Base-by-base conservation (phyloP, 2,113 vertebrate species). In the Cynoglossus semilaevis region DNA sequence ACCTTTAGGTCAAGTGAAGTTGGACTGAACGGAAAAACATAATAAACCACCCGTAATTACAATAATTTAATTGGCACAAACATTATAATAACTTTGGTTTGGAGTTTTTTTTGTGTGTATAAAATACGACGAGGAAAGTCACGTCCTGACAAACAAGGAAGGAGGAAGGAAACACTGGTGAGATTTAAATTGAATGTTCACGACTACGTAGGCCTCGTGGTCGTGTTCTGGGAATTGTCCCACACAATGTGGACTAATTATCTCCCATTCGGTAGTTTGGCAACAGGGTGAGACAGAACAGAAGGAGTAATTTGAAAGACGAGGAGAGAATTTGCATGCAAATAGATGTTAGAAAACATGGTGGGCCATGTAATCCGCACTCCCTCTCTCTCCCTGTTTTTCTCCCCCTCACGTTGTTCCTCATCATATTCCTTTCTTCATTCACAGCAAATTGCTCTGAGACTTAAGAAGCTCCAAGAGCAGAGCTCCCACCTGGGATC, bases 371-470 rank as follows among this genome's bases (percentile, higher is more conserved):
- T 86, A 84, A 84, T 83, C 69, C 61, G 16, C 41, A 18, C 45
- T 22, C 51, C 43, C 1, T 17, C 43, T 43, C 45, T 29, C 53
- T 49, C 49, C 15, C 12, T 22, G 53, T 46, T 34, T 74, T 51
- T 81, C 73, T 78, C 66, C 12, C n/a, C n/a, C n/a, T n/a, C n/a
- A n/a, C n/a, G n/a, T n/a, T n/a, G n/a, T 34, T 57, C 50, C 41
- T 74, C 54, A 81, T 74, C 78, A 66, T 79, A 77, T 81, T 80
- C 65, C 56, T 75, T 58, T 76, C 79, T 81, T 69, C 49, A 76
- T 85, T 87, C 81, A 64, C 80, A 83, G 84, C 77, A 91, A 91
- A 91, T 91, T 91, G 91, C 87, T 90, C 71, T 81, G 86, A 89
- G 88, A 89, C 81, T 85, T 85, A 58, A 66, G 83, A 87, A 81